Evolutionary conservation across 2,113 vertebrate species (phyloP), one percentile per base, ranked within the genome.

Genomic region (Morone saxatilis): DNA sequence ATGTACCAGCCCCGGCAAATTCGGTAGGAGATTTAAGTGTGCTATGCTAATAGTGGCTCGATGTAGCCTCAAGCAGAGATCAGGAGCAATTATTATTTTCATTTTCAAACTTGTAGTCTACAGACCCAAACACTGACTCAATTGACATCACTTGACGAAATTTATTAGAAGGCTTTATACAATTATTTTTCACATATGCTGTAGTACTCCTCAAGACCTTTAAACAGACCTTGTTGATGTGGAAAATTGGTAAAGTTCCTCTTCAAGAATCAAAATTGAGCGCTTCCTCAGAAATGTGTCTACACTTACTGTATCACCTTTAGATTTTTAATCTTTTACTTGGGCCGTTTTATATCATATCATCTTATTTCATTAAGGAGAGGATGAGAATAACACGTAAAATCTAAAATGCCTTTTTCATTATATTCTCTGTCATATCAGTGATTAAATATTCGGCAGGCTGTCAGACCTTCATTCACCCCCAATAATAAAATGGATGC

Each of bases 401-500:
- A 62, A 69, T 72, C 20, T 48, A 47, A 80, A 80, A 54, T 36
- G 31, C 36, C 38, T 31, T 73, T 16, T 65, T 74, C 41, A 51
- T 16, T 17, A 38, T 63, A 22, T 62, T 72, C n/a, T 76, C 45
- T 36, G 57, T 80, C 25, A 41, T 76, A 68, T 61, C 13, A 56
- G 61, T 84, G 25, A 40, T 38, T 70, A 25, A 10, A 19, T 70
- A 14, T 70, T 76, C 1, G 8, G 54, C 71, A 45, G 47, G 43
- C 69, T 38, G 5, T 68, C 75, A 61, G 54, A 61, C 36, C 73
- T 61, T 68, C 14, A 54, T 53, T 68, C 74, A 47, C 13, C 48
- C 38, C 19, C 59, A 50, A 70, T 57, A 69, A 62, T 68, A 68
- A 86, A 80, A 53, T 60, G 5, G 51, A 80, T 74, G 75, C 61